Percentiles rank a stretch among this genome's conserved stretches.
Evolutionary conservation across 2,113 vertebrate species (phyloP).

Genomic region (Triplophysa dalaica): DNA sequence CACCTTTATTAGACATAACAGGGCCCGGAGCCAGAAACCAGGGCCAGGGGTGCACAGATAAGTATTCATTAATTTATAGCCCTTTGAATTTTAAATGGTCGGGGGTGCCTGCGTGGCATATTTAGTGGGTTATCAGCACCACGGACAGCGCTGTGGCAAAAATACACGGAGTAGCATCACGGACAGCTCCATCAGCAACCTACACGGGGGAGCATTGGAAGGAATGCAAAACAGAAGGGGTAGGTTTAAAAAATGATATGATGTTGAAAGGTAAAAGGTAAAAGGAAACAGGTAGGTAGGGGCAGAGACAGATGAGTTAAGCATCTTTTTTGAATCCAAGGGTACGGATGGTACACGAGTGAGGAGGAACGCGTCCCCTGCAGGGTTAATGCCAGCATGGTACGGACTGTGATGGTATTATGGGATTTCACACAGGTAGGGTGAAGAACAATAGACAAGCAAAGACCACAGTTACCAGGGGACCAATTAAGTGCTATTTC

Average conservation of each 20-base stretch:
- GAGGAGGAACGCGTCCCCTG: neutral
- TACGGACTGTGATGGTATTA: slow-evolving; percentile 17
- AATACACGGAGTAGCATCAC: neutral
- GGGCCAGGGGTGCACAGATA: slow-evolving; percentile 46
- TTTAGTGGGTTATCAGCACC: slow-evolving; percentile 40
- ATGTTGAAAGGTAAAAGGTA: neutral
- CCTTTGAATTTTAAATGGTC: slow-evolving; percentile 53
- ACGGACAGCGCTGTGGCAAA: slow-evolving; percentile 16
- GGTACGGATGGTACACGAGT: neutral
- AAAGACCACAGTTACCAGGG: neutral
- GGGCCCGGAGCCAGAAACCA: slow-evolving; percentile 34
- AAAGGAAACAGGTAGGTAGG: slow-evolving; percentile 12
- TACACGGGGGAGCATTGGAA: slow-evolving; percentile 1
- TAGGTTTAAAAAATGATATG: neutral
- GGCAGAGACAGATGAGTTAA: neutral
- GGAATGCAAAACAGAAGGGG: slow-evolving; percentile 7
- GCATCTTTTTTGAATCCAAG: slow-evolving; percentile 10
- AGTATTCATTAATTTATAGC: slow-evolving; percentile 53
- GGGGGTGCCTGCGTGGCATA: slow-evolving; percentile 23
- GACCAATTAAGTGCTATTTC: slow-evolving; percentile 7
- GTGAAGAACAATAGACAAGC: slow-evolving; percentile 3
- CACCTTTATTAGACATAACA: slow-evolving; percentile 44
- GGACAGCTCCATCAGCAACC: slow-evolving; percentile 31
- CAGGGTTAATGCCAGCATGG: neutral
- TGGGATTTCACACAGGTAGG: slow-evolving; percentile 29